Evolutionary conservation across 2,888 invertebrate species (phyloP), one percentile per base, ranked within the genome.

Genomic region (Xanthia icteritia): DNA sequence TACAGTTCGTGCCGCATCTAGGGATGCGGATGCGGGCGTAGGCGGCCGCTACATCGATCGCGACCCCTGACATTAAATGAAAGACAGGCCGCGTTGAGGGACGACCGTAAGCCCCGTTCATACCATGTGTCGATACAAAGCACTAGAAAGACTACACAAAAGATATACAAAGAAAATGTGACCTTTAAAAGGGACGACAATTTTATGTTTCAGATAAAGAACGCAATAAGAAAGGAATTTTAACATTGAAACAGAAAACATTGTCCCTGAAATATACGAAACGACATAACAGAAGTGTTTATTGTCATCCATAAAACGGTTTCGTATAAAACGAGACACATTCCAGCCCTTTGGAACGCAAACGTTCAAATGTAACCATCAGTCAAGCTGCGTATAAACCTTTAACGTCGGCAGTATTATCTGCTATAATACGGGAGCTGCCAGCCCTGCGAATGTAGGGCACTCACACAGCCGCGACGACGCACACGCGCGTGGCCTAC

Each of bases 51-150:
- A 92, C 94, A 96, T 96, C 95, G 96, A 96, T 95, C 95, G 95
- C 90, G 94, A 95, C 95, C 96, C 89, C 95, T 95, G 95, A 94
- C 95, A 95, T 95, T 95, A 92, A 92, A 92, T 91, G 92, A 93
- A 91, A 94, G 92, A 94, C 92, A 92, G 90, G 88, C 87, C 84
- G 90, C 91, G 89, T 89, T 89, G 91, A 93, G 92, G 92, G 92
- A 90, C 92, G 90, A 74, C 82, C 67, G 72, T 75, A 76, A 81
- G 79, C 84, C 75, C 77, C 82, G 81, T 73, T 81, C 72, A 85
- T 85, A 81, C 73, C 84, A 65, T 82, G 79, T 61, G 23, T 61
- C 75, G 42, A 73, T 82, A 70, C 84, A 73, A 79, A 78, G 56
- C 39, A 63, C 70, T 63, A 67, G n/a, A 51, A 13, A 73, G 23